phyloP scores from a whole-genome alignment of 2,797 vertebrate species.

The Eulemur coronatus region DNA sequence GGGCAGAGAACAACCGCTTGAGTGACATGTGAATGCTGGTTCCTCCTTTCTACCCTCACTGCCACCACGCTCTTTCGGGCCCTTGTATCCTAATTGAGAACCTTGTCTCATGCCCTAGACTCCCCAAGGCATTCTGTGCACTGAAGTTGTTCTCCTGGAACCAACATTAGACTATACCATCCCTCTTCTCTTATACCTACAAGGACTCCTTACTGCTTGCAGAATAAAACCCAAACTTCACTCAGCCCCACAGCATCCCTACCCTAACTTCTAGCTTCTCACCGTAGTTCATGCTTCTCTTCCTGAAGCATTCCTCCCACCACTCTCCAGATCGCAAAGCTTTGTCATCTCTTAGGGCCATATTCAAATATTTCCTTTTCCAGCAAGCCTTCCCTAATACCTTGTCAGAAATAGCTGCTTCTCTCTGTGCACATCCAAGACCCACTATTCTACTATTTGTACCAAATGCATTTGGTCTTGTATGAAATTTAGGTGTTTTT shows the following conservation, averaged over 20 bases:
- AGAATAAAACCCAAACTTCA: background rate
- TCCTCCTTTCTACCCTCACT: background rate
- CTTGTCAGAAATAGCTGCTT: background rate
- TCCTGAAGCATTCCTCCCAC: background rate
- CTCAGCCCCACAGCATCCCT: background rate
- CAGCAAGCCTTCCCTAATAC: background rate
- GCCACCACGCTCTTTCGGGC: background rate
- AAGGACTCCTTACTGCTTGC: background rate
- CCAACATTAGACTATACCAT: background rate
- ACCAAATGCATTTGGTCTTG: background rate
- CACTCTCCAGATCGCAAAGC: background rate
- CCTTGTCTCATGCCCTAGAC: background rate
- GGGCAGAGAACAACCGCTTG: background rate
- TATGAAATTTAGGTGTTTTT: background rate
- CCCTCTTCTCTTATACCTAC: background rate
- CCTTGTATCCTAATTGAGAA: background rate
- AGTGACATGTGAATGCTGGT: background rate
- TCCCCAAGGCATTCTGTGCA: background rate
- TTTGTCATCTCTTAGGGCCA: constrained; percentile 16
- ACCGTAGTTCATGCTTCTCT: background rate
- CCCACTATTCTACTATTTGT: background rate
- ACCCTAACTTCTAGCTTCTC: background rate
- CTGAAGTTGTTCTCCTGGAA: background rate
- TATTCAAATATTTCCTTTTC: background rate
- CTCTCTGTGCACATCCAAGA: background rate